These are phyloP conservation scores for Xanthorhoe designata DNA, from an alignment of 2,888 invertebrate genomes.

Conservation along the genomic window DNA sequence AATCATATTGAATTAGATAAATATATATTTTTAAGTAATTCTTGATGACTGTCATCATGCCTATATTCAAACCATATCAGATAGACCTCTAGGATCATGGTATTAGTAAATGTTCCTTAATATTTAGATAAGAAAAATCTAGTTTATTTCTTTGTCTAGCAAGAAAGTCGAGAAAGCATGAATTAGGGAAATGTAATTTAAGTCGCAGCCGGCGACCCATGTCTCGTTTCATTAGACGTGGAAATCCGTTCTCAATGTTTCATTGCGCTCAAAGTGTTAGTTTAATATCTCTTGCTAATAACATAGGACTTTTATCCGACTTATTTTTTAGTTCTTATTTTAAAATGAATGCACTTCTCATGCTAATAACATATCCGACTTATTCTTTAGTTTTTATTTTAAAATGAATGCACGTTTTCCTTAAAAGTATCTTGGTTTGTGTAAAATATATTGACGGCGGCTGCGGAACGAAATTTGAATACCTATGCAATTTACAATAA, in stretches of 20 bases:
- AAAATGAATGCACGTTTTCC: not conserved
- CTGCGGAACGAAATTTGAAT: no score
- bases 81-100: no score
- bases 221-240: conserved; percentile 35
- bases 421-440: no score
- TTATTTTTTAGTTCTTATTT: not conserved
- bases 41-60: no score
- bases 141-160: not conserved
- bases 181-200: conserved; percentile 33
- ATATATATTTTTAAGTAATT: no score
- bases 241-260: conserved; percentile 33
- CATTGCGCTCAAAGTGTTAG: conserved; percentile 27
- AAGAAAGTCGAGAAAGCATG: conserved; percentile 21
- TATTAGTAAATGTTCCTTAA: not conserved
- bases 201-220: conserved; percentile 29
- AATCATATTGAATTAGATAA: no score
- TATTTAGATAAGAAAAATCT: not conserved
- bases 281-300: conserved; percentile 11
- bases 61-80: no score
- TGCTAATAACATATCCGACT: not conserved
- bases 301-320: not conserved
- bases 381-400: no score
- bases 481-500: no score
- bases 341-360: no score
- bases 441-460: no score